Evolutionary conservation across 2,797 vertebrate genomes (phyloP).

Genomic region (Sebastolobus alascanus): DNA sequence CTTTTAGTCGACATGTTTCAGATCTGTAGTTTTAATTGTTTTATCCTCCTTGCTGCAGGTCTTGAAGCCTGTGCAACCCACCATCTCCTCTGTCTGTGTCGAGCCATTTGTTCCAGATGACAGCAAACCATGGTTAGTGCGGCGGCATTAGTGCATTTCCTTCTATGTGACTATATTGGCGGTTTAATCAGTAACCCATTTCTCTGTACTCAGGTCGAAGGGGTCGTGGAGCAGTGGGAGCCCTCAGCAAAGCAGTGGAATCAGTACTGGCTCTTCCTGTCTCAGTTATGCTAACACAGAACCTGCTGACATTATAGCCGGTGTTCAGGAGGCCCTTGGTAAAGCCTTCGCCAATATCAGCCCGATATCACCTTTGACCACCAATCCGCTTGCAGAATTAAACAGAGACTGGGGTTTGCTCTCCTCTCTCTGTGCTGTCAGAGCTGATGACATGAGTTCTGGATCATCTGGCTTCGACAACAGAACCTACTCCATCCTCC

Average conservation of each 20-base stretch:
- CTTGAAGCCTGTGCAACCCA: conserved; percentile 12
- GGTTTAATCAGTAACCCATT: background rate
- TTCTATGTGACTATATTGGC: background rate
- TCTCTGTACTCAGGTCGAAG: conserved; percentile 57
- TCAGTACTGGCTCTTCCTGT: conserved; percentile 43
- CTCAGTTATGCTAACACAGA: conserved; percentile 53
- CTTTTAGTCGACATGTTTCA: background rate
- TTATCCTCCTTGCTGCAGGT: conserved; percentile 43
- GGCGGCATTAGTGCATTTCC: background rate
- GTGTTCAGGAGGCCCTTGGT: conserved; percentile 30
- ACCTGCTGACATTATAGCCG: conserved; percentile 5
- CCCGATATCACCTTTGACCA: background rate
- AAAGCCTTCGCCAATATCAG: conserved; percentile 31
- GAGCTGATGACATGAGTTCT: background rate
- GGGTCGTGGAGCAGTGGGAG: conserved; percentile 17
- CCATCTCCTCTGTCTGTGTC: conserved; percentile 28
- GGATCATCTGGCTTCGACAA: conserved; percentile 49
- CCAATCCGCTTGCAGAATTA: background rate
- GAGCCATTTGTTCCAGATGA: conserved; percentile 17
- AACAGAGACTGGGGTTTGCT: background rate
- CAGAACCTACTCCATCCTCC: conserved; percentile 36
- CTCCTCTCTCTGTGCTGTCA: background rate
- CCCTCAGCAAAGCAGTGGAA: conserved; percentile 53
- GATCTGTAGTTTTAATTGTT: background rate
- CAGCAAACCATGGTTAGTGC: conserved; percentile 55